Base-by-base conservation (phyloP, 1,140 invertebrate species). In the Drosophila lowei region DNA sequence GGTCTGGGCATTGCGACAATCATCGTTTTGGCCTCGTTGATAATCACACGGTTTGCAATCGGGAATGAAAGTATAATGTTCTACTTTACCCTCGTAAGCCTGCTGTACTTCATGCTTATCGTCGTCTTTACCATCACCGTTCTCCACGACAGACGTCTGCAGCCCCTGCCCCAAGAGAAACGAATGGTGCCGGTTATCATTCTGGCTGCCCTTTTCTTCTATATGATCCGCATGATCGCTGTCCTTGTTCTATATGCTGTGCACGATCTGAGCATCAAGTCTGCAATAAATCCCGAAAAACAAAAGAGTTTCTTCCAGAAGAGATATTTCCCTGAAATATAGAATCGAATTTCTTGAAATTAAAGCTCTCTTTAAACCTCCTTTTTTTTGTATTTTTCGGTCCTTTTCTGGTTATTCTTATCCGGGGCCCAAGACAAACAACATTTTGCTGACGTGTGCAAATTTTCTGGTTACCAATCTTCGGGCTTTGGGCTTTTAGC, bases 121-220 rank as follows among this genome's bases (percentile, higher is more conserved):
- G 16, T 49, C 1, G 8, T 83, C 7, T 83, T 64, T 42, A 46
- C 46, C 1, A 9, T 61, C 15, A 67, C 61, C 9, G 18, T 83
- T 0, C 47, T 83, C 6, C 59, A 83, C 9, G 56, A 83, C 9
- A 58, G 79, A 5, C 59, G 65, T 0, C 3, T 38, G 0, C 23
- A 42, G 2, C 3, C 43, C 3, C 1, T 65, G 8, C 1, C 43
- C 0, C 8, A 43, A 1, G 5, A 48, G 0, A 59, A 78, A 13
- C 34, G 57, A 9, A 7, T 83, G 2, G 21, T 78, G 0, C 62
- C 72, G 5, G 64, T 62, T 11, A 58, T 71, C 18, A 2, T 74
- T 28, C 44, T 77, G n/a, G 44, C 79, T n/a, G 4, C 49, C n/a
- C 41, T 63, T 2, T 65, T 62, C 23, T 23, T 83, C 11, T 58